A percentile compares a stretch with the other conserved stretches of the same genome.
These are phyloP conservation scores for Drosophila parabipectinata DNA, from an alignment of 1,140 invertebrate genomes.

Conservation along the genomic window DNA sequence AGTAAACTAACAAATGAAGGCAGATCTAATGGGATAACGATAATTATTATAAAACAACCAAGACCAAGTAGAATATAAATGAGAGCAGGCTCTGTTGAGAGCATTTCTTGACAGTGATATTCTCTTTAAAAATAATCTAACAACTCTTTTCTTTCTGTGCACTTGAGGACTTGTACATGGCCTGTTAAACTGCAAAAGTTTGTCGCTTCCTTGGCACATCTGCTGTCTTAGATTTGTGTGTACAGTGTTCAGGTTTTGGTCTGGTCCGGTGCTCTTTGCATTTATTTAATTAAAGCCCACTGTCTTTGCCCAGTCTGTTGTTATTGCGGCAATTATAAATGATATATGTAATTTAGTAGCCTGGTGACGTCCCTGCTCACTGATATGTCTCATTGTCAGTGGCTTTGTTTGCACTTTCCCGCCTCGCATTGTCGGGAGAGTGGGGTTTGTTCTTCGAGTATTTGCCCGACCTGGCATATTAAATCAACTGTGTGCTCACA, in stretches of 20 bases:
- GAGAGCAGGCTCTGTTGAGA: too few species aligned
- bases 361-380: constrained; percentile 20
- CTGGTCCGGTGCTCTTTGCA: constrained; percentile 26
- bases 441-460: constrained; percentile 6
- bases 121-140: neutral
- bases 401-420: constrained; percentile 27
- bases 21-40: neutral
- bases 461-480: constrained; percentile 36
- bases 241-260: constrained; percentile 33
- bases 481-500: constrained; percentile 27
- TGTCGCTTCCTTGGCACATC: constrained; percentile 40
- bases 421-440: neutral
- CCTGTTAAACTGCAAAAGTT: constrained; percentile 46
- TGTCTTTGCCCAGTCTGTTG: constrained; percentile 41
- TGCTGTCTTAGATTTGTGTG: constrained; percentile 37
- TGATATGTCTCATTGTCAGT: constrained; percentile 40
- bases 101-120: too few species aligned
- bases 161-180: constrained; percentile 14
- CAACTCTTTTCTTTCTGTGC: neutral
- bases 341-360: constrained; percentile 74
- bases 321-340: constrained; percentile 73
- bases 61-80: neutral
- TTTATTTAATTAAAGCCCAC: constrained; percentile 73
- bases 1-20: constrained; percentile 63
- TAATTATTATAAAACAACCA: neutral